Evolutionary conservation across 2,113 vertebrate genomes (phyloP).

Genomic region (Conger conger): DNA sequence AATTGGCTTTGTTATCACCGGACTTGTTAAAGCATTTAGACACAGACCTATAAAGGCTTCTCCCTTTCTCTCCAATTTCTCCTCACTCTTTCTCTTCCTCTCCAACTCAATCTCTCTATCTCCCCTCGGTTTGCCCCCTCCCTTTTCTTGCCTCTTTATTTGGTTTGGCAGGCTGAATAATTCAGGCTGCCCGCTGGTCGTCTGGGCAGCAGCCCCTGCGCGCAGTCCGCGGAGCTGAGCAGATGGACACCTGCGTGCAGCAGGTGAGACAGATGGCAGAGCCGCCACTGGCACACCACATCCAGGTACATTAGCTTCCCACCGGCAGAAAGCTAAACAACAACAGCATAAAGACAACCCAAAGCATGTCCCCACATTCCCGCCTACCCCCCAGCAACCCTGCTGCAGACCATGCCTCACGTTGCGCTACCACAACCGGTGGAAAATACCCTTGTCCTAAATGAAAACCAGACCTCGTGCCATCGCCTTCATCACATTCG

Average conservation of each 20-base stretch:
- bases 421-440: background rate
- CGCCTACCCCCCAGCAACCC: slow-evolving; percentile 2
- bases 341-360: slow-evolving; percentile 24
- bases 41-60: no score
- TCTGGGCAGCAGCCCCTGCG: slow-evolving; percentile 69
- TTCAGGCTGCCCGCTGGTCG: slow-evolving; percentile 69
- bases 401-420: background rate
- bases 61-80: background rate
- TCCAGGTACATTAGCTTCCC: slow-evolving; percentile 81
- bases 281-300: slow-evolving; percentile 58
- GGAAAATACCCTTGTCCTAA: slow-evolving; percentile 2
- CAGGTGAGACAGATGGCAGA: slow-evolving; percentile 85
- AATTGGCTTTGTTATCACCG: background rate
- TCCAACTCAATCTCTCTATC: slow-evolving; percentile 28
- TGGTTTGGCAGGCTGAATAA: slow-evolving; percentile 77
- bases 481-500: background rate
- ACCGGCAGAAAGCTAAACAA: slow-evolving; percentile 54
- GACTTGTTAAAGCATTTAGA: background rate
- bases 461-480: background rate
- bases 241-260: slow-evolving; percentile 82
- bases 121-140: slow-evolving; percentile 22
- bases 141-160: slow-evolving; percentile 62
- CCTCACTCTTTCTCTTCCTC: background rate
- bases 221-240: slow-evolving; percentile 71
- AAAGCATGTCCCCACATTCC: background rate